These are phyloP conservation scores for Berghia stephanieae DNA, from an alignment of 1,140 invertebrate genomes.

Conservation along the genomic window DNA sequence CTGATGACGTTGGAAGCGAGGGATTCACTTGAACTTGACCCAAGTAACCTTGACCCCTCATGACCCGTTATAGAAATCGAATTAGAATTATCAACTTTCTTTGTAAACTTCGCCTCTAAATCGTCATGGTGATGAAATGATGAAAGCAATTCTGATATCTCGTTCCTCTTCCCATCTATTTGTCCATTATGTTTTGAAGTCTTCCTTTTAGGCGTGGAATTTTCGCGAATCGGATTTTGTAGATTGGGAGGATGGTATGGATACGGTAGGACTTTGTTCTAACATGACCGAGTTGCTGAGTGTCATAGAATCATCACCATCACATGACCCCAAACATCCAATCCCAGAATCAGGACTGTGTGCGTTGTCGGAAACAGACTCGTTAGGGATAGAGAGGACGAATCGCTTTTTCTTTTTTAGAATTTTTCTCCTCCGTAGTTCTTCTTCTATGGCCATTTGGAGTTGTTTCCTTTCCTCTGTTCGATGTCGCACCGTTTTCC, in stretches of 20 bases:
- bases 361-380: not conserved
- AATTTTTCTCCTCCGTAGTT: too few relatives aligned
- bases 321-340: conserved; percentile 11
- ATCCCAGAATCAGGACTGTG: conserved; percentile 30
- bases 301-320: conserved; percentile 9
- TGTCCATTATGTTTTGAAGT: not conserved
- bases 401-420: conserved; percentile 18
- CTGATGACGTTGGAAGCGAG: not conserved
- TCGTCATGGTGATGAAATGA: not conserved
- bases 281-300: not conserved
- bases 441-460: conserved; percentile 13
- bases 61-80: too few relatives aligned
- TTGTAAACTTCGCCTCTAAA: not conserved
- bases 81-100: too few relatives aligned
- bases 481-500: not conserved
- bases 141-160: not conserved
- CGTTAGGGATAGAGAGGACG: not conserved
- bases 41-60: too few relatives aligned
- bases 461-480: conserved; percentile 10
- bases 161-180: not conserved
- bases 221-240: not conserved
- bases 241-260: not conserved
- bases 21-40: too few relatives aligned
- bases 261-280: not conserved
- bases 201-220: not conserved